A percentile compares a stretch with the other conserved stretches of the same genome.
Conservation (phyloP, 2,888 invertebrate genomes). For the Lasius fuliginosus region DNA sequence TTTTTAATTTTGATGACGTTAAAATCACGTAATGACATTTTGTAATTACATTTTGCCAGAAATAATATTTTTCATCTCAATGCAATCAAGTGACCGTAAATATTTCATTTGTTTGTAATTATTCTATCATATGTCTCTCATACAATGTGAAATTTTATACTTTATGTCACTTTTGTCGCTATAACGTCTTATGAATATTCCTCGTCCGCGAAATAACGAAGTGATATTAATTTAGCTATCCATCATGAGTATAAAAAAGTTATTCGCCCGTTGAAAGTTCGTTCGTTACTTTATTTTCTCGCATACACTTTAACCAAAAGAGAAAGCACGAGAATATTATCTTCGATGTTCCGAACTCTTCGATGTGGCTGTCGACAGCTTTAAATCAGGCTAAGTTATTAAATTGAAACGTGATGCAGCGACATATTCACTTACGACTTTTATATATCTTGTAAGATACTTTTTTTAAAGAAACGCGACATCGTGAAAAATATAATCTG, state of each 20-base stretch:
- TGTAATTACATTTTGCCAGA: background rate
- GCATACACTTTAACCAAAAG: constrained; percentile 5
- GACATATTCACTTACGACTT: background rate
- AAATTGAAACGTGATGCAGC: constrained; percentile 23
- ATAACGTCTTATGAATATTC: constrained; percentile 4
- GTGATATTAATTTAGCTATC: constrained; percentile 51
- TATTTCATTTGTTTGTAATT: constrained; percentile 35
- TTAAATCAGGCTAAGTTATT: constrained; percentile 1
- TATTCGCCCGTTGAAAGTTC: constrained; percentile 28
- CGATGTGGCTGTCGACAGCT: background rate
- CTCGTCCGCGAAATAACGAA: constrained; percentile 35
- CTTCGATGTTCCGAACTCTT: constrained; percentile 5
- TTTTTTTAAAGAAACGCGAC: background rate
- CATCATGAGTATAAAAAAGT: constrained; percentile 44
- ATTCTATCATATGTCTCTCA: background rate
- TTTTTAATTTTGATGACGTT: background rate
- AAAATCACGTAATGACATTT: background rate
- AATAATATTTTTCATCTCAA: constrained; percentile 22
- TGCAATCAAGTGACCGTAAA: constrained; percentile 2
- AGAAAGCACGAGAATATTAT: constrained; percentile 30
- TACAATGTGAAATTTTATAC: constrained; percentile 17
- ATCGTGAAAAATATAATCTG: background rate
- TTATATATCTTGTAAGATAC: background rate
- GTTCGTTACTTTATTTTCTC: constrained; percentile 33
- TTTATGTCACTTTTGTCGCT: constrained; percentile 11